Percentiles rank a stretch among this genome's conserved stretches.
phyloP scores from a whole-genome alignment of 2,888 invertebrate species.

The Slavum lentiscoides region DNA sequence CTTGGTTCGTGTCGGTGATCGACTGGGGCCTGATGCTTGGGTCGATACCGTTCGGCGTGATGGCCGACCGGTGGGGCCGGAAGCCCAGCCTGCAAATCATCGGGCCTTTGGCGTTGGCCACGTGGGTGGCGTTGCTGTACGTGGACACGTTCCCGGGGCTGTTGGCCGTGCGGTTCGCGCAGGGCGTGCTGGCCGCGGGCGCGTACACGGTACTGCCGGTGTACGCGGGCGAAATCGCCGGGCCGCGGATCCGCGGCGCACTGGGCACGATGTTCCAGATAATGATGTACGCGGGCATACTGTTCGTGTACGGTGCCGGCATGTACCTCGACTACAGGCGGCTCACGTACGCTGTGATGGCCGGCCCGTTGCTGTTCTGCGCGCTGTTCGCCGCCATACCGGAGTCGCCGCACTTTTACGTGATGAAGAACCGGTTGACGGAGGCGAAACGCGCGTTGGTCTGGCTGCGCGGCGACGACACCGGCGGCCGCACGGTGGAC shows the following conservation, averaged over 20 bases:
- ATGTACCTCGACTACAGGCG: constrained; percentile 59
- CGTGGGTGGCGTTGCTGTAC: constrained; percentile 60
- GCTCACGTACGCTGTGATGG: constrained; percentile 60
- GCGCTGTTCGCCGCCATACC: constrained; percentile 66
- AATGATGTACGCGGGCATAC: constrained; percentile 56
- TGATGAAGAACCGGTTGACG: constrained; percentile 63
- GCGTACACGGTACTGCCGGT: constrained; percentile 57
- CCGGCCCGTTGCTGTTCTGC: constrained; percentile 63
- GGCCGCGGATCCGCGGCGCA: constrained; percentile 56
- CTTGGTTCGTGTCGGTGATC: constrained; percentile 55
- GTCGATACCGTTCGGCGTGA: constrained; percentile 61
- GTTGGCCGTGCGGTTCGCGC: constrained; percentile 55
- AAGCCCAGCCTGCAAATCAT: constrained; percentile 64
- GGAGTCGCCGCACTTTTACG: constrained; percentile 67
- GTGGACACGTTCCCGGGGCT: constrained; percentile 52
- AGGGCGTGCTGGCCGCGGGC: constrained; percentile 56
- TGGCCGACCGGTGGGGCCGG: constrained; percentile 66
- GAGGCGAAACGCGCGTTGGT: constrained; percentile 60
- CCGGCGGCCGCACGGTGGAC: constrained; percentile 53
- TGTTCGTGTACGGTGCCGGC: constrained; percentile 55
- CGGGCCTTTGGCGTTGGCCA: constrained; percentile 65
- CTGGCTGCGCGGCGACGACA: constrained; percentile 54
- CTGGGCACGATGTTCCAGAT: constrained; percentile 55
- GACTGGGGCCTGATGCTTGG: constrained; percentile 56
- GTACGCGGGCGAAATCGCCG: constrained; percentile 57